Evolutionary conservation across 2,888 invertebrate species (phyloP).

Genomic region (Drosophila maculinotata): DNA sequence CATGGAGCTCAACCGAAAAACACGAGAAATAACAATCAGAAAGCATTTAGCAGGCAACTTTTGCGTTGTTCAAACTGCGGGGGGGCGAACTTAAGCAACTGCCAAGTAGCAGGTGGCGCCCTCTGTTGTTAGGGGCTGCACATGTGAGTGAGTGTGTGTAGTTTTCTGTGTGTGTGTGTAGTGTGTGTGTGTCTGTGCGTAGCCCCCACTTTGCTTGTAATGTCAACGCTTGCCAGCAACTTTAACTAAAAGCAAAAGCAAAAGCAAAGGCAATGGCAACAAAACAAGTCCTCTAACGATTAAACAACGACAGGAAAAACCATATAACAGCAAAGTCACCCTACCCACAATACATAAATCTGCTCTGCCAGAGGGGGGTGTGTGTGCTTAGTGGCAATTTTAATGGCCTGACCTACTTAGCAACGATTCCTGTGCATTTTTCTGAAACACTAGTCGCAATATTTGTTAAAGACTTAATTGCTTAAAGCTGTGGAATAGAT

Average conservation of each 20-base stretch:
- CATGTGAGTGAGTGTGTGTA: slow-evolving; percentile 18
- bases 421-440: slow-evolving; percentile 38
- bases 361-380: slow-evolving; percentile 21
- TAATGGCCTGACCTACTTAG: slow-evolving; percentile 75
- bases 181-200: slow-evolving; percentile 11
- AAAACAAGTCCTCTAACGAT: slow-evolving; percentile 65
- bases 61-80: slow-evolving; percentile 44
- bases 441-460: slow-evolving; percentile 63
- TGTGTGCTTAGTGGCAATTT: slow-evolving; percentile 58
- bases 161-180: slow-evolving; percentile 1
- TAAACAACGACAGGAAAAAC: slow-evolving; percentile 67
- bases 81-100: slow-evolving; percentile 27
- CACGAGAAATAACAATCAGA: slow-evolving; percentile 83
- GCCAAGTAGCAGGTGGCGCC: slow-evolving; percentile 65
- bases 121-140: slow-evolving; percentile 52
- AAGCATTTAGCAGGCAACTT: slow-evolving; percentile 82
- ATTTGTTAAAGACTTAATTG: slow-evolving; percentile 51
- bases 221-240: slow-evolving; percentile 56
- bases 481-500: slow-evolving; percentile 20
- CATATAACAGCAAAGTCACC: slow-evolving; percentile 38
- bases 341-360: slow-evolving; percentile 55
- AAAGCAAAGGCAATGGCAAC: too few species aligned
- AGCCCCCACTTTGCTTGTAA: slow-evolving; percentile 19
- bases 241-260: slow-evolving; percentile 42
- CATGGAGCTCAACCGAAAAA: slow-evolving; percentile 43